Percentiles rank a stretch among this genome's conserved stretches.
phyloP scores from a whole-genome alignment of 2,888 invertebrate genomes.

The Emmelina monodactyla region DNA sequence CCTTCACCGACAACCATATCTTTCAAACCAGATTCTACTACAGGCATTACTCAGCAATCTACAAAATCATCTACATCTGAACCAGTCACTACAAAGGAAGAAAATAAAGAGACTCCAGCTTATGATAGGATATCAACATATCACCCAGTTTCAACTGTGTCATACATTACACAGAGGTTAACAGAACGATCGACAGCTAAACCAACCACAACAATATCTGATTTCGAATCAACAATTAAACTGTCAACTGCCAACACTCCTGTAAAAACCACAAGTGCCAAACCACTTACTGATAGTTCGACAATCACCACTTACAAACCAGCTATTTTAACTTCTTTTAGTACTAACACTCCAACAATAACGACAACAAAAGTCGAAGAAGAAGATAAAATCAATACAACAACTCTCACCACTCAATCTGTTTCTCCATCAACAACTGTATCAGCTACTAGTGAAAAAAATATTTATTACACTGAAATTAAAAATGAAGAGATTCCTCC shows the following conservation, averaged over 20 bases:
- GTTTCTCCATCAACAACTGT: conserved; percentile 45
- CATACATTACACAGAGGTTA: neutral
- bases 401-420: conserved; percentile 53
- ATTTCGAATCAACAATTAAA: neutral
- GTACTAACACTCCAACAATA: conserved; percentile 16
- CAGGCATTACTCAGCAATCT: neutral
- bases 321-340: conserved; percentile 8
- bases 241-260: neutral
- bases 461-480: neutral
- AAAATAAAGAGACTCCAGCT: neutral
- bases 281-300: neutral
- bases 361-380: conserved; percentile 20
- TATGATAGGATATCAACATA: neutral
- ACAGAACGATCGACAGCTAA: neutral
- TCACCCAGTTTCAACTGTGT: neutral
- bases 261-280: neutral
- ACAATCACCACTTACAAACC: conserved; percentile 10
- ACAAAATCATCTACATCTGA: neutral
- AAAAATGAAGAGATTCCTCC: conserved; percentile 16
- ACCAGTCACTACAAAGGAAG: neutral
- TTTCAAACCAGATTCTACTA: conserved; percentile 13
- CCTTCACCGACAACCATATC: neutral
- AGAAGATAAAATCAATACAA: conserved; percentile 36
- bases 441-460: conserved; percentile 27
- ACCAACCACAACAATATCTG: neutral